Evolutionary conservation across 2,113 vertebrate species (phyloP), one percentile per base, ranked within the genome.

Genomic region (Hassar affinis): DNA sequence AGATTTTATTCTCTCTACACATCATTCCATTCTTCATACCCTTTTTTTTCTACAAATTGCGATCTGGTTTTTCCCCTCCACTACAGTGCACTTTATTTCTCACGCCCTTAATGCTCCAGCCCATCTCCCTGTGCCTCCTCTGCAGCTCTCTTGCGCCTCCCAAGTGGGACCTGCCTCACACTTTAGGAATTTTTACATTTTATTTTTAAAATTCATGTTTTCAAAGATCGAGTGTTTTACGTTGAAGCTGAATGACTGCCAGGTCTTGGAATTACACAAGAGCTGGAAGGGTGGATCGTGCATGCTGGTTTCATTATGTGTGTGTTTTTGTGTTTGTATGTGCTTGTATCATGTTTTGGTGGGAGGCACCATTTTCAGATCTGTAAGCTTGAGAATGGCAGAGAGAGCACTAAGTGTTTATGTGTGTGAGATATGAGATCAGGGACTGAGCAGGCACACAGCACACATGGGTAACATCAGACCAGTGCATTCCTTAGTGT

Each of bases 401-500:
- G 47, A 51, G 42, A 30, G 18, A 1, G 49, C 59, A 42, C 10
- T 57, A 45, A 59, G 76, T 59, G 22, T 4, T 59, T 25, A 22
- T 74, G 81, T 68, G 47, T 42, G 59, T 30, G 66, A 76, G 9
- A 15, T 38, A 33, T 27, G 81, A 49, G 81, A 82, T 61, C 68
- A 59, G 15, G 18, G n/a, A 52, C 64, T 82, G n/a, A 59, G 80
- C 52, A 61, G 4, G 42, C 11, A 25, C 56, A 54, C 69, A 35
- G 51, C 12, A 59, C 56, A 59, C 57, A 52, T 38, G n/a, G 38
- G 57, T 77, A 72, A 83, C 22, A 75, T 83, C 72, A 83, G 27
- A 72, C 64, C 27, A 47, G 81, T 38, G 49, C 57, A 83, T 83
- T 77, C 81, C 81, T 64, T 10, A 83, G 57, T 81, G 66, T 57